Evolutionary conservation across 2,113 vertebrate species (phyloP).

Genomic region (Ancistrus triradiatus): DNA sequence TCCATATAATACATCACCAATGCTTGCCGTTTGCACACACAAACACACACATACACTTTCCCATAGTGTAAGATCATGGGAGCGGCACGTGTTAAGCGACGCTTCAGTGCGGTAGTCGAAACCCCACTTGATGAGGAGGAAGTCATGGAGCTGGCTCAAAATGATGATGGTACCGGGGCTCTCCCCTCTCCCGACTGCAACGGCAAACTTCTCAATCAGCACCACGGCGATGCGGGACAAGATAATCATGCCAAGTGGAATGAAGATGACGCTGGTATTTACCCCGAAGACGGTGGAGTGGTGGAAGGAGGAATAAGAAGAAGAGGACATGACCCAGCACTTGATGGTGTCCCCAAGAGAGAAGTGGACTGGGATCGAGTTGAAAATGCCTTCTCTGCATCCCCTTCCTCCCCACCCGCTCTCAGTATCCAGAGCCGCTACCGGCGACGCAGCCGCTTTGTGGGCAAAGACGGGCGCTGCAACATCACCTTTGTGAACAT

Average conservation of each 20-base stretch:
- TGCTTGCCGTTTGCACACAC: not conserved
- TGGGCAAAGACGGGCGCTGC: conserved; percentile 87
- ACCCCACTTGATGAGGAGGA: conserved; percentile 72
- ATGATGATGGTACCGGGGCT: conserved; percentile 59
- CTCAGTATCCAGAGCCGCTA: conserved; percentile 39
- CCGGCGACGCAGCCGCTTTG: conserved; percentile 76
- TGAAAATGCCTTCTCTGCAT: conserved; percentile 47
- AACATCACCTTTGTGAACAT: conserved; percentile 87
- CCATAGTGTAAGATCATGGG: conserved; percentile 53
- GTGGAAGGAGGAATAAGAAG: conserved; percentile 50
- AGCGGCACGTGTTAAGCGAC: conserved; percentile 71
- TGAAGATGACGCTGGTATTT: conserved; percentile 55
- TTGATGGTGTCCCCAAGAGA: conserved; percentile 23
- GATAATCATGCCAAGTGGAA: conserved; percentile 33
- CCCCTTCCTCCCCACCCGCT: conserved; percentile 42
- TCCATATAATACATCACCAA: not conserved
- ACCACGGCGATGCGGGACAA: conserved; percentile 47
- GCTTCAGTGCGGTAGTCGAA: conserved; percentile 74
- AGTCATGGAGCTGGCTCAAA: conserved; percentile 72
- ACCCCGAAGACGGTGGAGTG: conserved; percentile 5
- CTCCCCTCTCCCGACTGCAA: conserved; percentile 60
- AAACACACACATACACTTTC: not conserved
- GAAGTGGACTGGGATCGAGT: conserved; percentile 22
- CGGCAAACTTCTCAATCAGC: conserved; percentile 58
- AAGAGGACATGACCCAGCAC: conserved; percentile 41